Evolutionary conservation across 2,797 vertebrate species (phyloP).

Genomic region (Allochrocebus solatus): DNA sequence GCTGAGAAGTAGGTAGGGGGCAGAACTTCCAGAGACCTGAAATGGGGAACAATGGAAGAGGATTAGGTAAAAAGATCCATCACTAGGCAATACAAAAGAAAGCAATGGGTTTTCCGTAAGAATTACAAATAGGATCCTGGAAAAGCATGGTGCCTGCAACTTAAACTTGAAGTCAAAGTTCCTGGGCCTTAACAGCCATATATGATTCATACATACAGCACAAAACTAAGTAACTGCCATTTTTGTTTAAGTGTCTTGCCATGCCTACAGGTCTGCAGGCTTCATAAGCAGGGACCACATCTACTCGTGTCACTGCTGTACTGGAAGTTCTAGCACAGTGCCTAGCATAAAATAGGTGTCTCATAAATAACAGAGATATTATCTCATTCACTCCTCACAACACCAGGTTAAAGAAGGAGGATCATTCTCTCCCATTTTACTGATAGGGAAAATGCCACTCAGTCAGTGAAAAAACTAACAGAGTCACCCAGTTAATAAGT

Average conservation of each 20-base stretch:
- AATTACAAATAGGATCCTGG: background rate
- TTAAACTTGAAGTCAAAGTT: conserved; percentile 36
- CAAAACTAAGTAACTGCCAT: background rate
- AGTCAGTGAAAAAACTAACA: background rate
- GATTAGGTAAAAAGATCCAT: background rate
- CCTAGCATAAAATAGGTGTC: background rate
- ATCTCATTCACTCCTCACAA: background rate
- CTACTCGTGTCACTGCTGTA: background rate
- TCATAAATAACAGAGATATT: background rate
- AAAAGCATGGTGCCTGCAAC: background rate
- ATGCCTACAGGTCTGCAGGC: background rate
- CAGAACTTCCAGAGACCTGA: background rate
- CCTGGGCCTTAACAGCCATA: background rate
- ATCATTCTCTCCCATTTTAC: background rate
- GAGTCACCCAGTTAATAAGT: background rate
- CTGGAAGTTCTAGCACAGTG: background rate
- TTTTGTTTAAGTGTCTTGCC: background rate
- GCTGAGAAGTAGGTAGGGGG: background rate
- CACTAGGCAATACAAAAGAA: background rate
- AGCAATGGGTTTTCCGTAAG: background rate
- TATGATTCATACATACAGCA: background rate
- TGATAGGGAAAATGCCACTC: background rate
- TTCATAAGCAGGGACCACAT: background rate
- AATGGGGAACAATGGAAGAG: background rate
- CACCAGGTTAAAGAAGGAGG: background rate